Percentiles rank a stretch among this genome's conserved stretches.
Conservation (phyloP, 2,113 vertebrate genomes). For the human (Homo sapiens) region GRCh38 chr3:77038501-77039000, state of each 20-base stretch:
- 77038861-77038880: not conserved
- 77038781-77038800: not conserved
- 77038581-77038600: constrained; percentile 85
- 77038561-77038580: constrained; percentile 90
- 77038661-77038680: constrained; percentile 73
- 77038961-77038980: not conserved
- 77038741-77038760: not conserved
- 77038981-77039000: not conserved
- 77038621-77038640: constrained; percentile 22
- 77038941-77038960: not conserved
- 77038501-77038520: constrained; percentile 61
- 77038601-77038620: not conserved
- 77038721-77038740: constrained; percentile 10
- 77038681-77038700: constrained; percentile 74
- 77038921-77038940: not conserved
- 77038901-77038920: not conserved
- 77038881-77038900: not conserved
- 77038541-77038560: not conserved
- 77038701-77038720: constrained; percentile 29
- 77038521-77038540: not conserved
- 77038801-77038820: not conserved
- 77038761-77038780: not conserved
- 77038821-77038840: not conserved
- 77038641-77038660: constrained; percentile 38
- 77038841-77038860: not conserved